Percentiles rank a stretch among this genome's conserved stretches.
These are phyloP conservation scores for Pristionchus exspectatus DNA, from an alignment of 2,888 invertebrate species.

Conservation along the genomic window DNA sequence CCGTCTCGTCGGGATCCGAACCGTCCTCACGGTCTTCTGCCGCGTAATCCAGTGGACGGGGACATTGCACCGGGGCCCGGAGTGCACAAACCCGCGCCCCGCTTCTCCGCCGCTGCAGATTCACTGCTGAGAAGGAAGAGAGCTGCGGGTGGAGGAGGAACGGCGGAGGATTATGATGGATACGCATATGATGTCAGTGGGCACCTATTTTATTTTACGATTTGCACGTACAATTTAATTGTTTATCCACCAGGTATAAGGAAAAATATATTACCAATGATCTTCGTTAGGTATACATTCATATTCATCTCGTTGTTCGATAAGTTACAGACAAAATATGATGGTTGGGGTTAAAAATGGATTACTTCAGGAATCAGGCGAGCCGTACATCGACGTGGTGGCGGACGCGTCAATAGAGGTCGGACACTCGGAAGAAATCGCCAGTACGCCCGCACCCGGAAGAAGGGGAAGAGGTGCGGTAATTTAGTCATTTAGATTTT, in stretches of 20 bases:
- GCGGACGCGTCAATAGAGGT: conserved; percentile 53
- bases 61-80: conserved; percentile 14
- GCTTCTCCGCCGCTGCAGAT: conserved; percentile 43
- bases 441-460: conserved; percentile 21
- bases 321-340: no score
- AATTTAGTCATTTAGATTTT: no score
- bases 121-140: conserved; percentile 32
- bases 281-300: no score
- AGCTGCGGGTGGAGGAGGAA: conserved; percentile 5
- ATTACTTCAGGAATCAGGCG: conserved; percentile 39
- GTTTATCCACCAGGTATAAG: no score
- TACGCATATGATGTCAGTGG: conserved; percentile 38
- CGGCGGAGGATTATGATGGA: conserved; percentile 13
- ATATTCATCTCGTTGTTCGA: no score
- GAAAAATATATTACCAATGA: no score
- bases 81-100: conserved; percentile 49
- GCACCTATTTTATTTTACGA: no score
- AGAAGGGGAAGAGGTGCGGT: conserved; percentile 4
- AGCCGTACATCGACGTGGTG: conserved; percentile 55
- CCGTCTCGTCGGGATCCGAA: background rate
- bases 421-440: conserved; percentile 51
- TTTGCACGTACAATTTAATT: no score
- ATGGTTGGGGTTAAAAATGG: background rate
- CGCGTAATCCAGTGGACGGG: conserved; percentile 16
- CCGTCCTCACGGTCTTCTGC: conserved; percentile 1